Base-by-base conservation (phyloP, 1,140 invertebrate species). In the Trissolcus basalis region DNA sequence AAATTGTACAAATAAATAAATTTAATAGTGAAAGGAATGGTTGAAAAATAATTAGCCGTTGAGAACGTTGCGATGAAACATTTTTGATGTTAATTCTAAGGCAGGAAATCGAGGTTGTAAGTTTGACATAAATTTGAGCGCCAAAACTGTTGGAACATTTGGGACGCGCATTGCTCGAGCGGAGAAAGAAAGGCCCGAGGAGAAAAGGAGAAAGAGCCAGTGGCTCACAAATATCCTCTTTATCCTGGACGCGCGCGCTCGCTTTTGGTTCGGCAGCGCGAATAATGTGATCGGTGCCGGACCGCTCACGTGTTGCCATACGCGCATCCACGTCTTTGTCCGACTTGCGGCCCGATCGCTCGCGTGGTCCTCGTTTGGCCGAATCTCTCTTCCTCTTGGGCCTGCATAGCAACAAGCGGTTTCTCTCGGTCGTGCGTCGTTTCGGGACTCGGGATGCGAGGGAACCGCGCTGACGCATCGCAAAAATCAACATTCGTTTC, bases 351-450 rank as follows among this genome's bases (percentile, higher is more conserved):
- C 6, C 11, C 13, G 4, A 27, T 7, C 32, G 1, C 8, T 8
- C 13, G 0, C 11, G 1, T 10, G 35, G 27, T 60, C 50, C 35
- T 55, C 19, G 15, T 60, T 33, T 11, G 13, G 32, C 33, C 67
- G 58, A 51, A 71, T 71, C 68, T 63, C 59, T 71, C 12, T 71
- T 50, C 47, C 68, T 61, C 68, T 71, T 9, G 48, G 54, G 54
- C 48, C 68, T 71, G 68, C 68, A 71, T 72, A 64, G 60, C 69
- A 64, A 72, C 69, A 64, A 47, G 50, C 51, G 58, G 68, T 54
- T 63, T 63, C 58, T 71, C 68, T 71, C 68, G 59, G 32, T 49
- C 69, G 69, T 41, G 69, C 69, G 60, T 70, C 58, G 32, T 60
- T 60, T 61, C 45, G 58, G 51, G 12, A 61, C 54, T 47, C 35